Conservation (phyloP, 64 coral and sea anemone genomes). For the Porites australiensis region DNA sequence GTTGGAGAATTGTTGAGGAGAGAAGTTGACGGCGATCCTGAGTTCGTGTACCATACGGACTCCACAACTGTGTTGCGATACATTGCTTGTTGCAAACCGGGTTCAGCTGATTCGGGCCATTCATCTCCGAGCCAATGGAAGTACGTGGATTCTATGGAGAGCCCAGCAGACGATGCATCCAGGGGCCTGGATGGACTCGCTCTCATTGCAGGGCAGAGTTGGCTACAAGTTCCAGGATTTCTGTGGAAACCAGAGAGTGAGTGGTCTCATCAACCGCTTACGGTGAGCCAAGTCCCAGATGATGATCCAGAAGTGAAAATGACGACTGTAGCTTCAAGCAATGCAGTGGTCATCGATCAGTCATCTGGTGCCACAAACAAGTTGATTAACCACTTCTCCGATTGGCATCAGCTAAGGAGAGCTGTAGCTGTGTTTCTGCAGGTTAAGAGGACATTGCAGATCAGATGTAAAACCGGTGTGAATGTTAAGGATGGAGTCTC, state of each 20-base stretch:
- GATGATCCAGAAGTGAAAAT: too few species aligned
- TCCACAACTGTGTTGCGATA: conserved; percentile 20
- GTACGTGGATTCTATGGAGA: conserved; percentile 35
- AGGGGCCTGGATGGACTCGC: too few species aligned
- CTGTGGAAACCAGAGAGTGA: too few species aligned
- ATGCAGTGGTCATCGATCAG: too few species aligned
- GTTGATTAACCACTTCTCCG: neutral
- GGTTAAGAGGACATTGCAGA: neutral
- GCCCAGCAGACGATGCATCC: too few species aligned
- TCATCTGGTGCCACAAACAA: too few species aligned
- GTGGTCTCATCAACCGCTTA: too few species aligned
- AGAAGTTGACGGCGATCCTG: conserved; percentile 13
- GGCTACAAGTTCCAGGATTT: too few species aligned
- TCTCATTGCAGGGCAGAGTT: too few species aligned
- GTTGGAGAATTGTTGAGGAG: neutral
- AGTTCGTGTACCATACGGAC: conserved; percentile 2
- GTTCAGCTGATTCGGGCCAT: neutral
- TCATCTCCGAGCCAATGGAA: conserved; percentile 31
- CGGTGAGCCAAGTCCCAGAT: too few species aligned
- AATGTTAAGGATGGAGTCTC: neutral
- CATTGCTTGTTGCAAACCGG: conserved; percentile 15
- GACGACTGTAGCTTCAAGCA: too few species aligned
- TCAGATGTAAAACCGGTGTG: neutral
- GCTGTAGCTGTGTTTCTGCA: neutral
- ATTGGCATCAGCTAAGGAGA: neutral